phyloP scores from a whole-genome alignment of 2,113 vertebrate genomes.

The Platichthys stellatus region DNA sequence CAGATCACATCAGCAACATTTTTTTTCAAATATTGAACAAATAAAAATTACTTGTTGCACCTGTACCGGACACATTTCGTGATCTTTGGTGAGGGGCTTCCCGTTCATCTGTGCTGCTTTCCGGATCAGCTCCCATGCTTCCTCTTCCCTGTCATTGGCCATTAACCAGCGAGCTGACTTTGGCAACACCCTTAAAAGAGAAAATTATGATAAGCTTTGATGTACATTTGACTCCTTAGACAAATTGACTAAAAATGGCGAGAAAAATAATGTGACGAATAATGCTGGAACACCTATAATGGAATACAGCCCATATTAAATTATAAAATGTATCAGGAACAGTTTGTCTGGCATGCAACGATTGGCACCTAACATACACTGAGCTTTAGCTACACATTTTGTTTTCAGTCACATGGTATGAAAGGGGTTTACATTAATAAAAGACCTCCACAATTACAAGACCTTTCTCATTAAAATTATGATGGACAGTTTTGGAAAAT shows the following conservation, averaged over 20 bases:
- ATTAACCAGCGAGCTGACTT: slow-evolving; percentile 77
- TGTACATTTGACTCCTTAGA: not conserved
- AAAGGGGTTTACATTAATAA: not conserved
- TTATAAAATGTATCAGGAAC: not conserved
- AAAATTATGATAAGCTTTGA: not conserved
- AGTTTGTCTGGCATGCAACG: not conserved
- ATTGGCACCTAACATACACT: not conserved
- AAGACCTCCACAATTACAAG: not conserved
- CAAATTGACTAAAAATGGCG: not conserved
- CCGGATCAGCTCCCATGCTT: slow-evolving; percentile 73
- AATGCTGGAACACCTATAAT: not conserved
- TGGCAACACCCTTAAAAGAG: slow-evolving; percentile 69
- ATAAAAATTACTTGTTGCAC: not conserved
- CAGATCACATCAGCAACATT: too few relatives aligned
- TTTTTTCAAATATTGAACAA: not conserved
- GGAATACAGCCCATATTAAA: not conserved
- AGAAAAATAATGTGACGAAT: not conserved
- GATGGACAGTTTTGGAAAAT: too few relatives aligned
- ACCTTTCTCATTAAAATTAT: too few relatives aligned
- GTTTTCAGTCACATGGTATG: not conserved
- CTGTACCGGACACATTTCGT: slow-evolving; percentile 68
- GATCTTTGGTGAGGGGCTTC: slow-evolving; percentile 55
- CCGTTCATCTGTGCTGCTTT: slow-evolving; percentile 74
- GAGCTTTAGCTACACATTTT: not conserved
- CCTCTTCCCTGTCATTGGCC: slow-evolving; percentile 65